Evolutionary conservation across 2,113 vertebrate genomes (phyloP), one percentile per base, ranked within the genome.

Genomic region (Vidua macroura): DNA sequence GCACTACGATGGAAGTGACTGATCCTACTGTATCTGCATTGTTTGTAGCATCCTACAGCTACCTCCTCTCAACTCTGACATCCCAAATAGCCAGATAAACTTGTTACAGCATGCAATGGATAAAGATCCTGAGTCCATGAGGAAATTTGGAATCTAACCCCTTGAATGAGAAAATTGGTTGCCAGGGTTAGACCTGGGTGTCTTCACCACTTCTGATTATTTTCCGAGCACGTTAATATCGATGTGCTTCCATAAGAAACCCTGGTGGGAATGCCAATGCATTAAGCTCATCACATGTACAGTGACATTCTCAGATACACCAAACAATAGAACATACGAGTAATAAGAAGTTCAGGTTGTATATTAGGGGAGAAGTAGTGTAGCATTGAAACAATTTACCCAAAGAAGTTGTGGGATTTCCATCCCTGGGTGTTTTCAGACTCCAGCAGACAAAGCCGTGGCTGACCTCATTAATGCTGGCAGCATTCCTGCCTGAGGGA

Each of bases 401-500:
- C 62, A 25, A 55, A 62, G 78, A 76, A 37, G 31, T 0, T 39
- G 48, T 72, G 79, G 63, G 75, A 69, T 92, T 90, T 90, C 46
- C 49, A 52, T 48, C 49, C n/a, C 56, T 91, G 86, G n/a, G 23
- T 51, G 72, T 66, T 95, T 87, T 66, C 75, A 90, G 68, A 11
- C 78, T 66, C 13, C 55, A 90, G 79, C 67, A 60, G 49, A 79
- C 88, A 95, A 94, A 94, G 63, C 82, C 53, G 30, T 12, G n/a
- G 46, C 83, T 96, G 95, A 96, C 92, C 90, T 92, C 83, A 48
- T 90, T 93, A 88, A 46, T 74, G 68, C 4, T 96, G 95, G 93
- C 96, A 94, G 13, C 49, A 2, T 46, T 90, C 87, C 90, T 93
- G 70, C 63, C 76, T 51, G 75, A 13, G 53, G 8, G 44, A 44